Evolutionary conservation across 1,140 invertebrate genomes (phyloP), one percentile per base, ranked within the genome.

Genomic region (Zaprionus nigranus): DNA sequence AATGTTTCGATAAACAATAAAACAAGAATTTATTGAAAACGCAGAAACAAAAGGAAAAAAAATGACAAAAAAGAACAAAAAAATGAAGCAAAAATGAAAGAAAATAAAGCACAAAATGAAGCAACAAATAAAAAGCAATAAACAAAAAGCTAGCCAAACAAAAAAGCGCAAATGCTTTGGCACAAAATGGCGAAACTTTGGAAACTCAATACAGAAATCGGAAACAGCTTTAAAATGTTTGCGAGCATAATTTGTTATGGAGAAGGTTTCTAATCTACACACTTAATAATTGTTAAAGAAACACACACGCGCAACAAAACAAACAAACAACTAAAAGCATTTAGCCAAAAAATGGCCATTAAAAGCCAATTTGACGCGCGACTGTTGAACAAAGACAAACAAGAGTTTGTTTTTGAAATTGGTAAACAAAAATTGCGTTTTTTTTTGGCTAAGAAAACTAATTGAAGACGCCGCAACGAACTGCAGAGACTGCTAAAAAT

Each of bases 1-100:
- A 87, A 87, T 88, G 83, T 71, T 78, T 87, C 66, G 83, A 75
- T 88, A 87, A 87, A 82, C 83, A 82, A 82, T 77, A 81, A 59
- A 81, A 59, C 65, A 79, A 82, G 82, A 86, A 88, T 88, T 83
- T 88, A 87, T 86, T 83, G 74, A 76, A 82, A 69, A 58, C 74
- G 9, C 3, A 6, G 17, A 24, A 49, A 51, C 15, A n/a, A 46
- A 46, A 46, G 9, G 15, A 7, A 9, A 17, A 78, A 51, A 40
- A 46, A 46, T 17, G 15, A 7, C 17, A 17, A 78, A 51, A 40
- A 71, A 64, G 17, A 2, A 36, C 20, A 5, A 36, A 62, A 40
- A 40, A 40, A 7, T 1, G 5, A n/a, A 40, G n/a, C 13, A 64
- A 64, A 36, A 56, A 64, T 17, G 5, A 11, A 51, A 53, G 54